A percentile compares a stretch with the other conserved stretches of the same genome.
Evolutionary conservation across 2,113 vertebrate species (phyloP).

Genomic region (Chrysochloris asiatica): DNA sequence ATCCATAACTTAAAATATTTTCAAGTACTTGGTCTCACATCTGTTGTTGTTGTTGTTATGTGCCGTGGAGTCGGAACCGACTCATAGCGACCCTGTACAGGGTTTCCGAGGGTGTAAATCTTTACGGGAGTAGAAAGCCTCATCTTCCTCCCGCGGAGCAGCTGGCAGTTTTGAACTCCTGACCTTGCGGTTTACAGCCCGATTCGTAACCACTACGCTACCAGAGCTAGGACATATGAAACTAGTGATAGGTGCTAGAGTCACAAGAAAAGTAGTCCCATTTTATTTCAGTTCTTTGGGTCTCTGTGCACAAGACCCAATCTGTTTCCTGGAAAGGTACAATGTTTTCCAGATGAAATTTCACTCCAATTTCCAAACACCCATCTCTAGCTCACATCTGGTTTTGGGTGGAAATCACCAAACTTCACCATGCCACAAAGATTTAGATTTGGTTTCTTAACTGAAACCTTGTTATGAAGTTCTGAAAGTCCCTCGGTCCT

Average conservation of each 20-base stretch:
- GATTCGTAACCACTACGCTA: too few species aligned
- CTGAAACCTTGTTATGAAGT: constrained; percentile 9
- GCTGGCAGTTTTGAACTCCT: too few species aligned
- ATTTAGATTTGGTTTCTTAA: constrained; percentile 25
- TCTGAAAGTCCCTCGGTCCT: background rate
- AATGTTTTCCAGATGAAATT: constrained; percentile 55
- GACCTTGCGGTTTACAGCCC: too few species aligned
- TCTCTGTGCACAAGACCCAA: background rate
- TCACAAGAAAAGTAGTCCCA: constrained; percentile 6
- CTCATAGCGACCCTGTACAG: too few species aligned
- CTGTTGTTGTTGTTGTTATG: too few species aligned
- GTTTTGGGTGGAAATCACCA: constrained; percentile 22
- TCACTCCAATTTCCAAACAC: background rate
- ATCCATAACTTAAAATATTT: background rate
- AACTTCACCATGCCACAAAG: background rate
- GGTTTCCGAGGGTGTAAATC: too few species aligned
- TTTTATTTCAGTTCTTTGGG: constrained; percentile 21
- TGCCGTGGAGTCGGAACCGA: too few species aligned
- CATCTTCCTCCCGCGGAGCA: too few species aligned
- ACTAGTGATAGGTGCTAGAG: background rate
- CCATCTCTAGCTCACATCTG: background rate
- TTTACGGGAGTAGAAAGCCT: too few species aligned
- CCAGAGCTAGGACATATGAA: too few species aligned
- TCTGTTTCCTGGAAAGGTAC: constrained; percentile 8
- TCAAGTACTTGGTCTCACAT: constrained; percentile 14